Conservation (phyloP, 2,797 vertebrate species). For the Macrochelys suwanniensis region DNA sequence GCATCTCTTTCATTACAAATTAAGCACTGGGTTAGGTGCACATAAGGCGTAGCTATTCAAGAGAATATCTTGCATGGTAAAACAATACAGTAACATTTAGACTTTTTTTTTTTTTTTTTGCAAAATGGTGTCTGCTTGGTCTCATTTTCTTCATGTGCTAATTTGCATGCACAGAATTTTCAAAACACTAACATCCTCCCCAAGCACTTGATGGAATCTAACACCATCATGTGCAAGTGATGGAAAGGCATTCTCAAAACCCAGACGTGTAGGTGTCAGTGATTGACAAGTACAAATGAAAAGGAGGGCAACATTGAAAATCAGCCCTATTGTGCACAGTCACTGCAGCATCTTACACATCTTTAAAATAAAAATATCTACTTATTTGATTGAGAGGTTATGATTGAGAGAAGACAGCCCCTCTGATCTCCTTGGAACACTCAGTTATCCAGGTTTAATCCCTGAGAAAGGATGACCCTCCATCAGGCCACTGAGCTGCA, state of each 20-base stretch:
- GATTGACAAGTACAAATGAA: neutral
- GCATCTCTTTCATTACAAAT: no score
- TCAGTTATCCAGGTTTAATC: neutral
- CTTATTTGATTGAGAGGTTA: neutral
- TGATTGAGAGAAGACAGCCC: rapidly evolving
- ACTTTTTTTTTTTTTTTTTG: neutral
- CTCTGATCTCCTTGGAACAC: neutral
- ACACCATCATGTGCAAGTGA: rapidly evolving
- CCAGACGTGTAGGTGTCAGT: rapidly evolving
- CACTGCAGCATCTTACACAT: neutral
- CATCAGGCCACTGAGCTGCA: neutral
- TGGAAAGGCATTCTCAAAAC: neutral
- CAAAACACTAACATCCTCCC: neutral
- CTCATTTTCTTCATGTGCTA: neutral
- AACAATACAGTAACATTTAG: neutral
- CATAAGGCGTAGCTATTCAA: rapidly evolving
- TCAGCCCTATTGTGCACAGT: rapidly evolving
- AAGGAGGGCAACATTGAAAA: neutral
- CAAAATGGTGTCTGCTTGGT: neutral
- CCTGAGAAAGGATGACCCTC: neutral
- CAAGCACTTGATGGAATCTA: neutral
- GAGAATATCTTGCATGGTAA: neutral
- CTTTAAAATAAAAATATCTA: neutral
- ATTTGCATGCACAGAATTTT: neutral
- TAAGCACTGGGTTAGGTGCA: neutral